Evolutionary conservation across 2,888 invertebrate species (phyloP).

Genomic region (Drosophila anceps): DNA sequence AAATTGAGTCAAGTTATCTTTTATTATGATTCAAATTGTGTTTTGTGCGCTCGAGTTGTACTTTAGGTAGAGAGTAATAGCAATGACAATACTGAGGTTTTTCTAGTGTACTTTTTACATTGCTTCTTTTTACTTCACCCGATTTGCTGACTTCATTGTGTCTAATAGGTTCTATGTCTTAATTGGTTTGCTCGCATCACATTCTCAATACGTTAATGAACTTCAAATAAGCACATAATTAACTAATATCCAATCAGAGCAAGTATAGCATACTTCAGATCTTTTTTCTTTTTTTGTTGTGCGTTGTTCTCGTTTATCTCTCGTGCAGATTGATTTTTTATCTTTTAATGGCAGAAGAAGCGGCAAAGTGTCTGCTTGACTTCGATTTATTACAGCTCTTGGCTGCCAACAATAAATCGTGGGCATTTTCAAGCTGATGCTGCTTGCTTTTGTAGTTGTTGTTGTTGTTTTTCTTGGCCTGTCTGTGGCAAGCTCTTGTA

Average conservation of each 20-base stretch:
- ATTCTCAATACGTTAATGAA: neutral
- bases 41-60: constrained; percentile 2
- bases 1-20: constrained; percentile 29
- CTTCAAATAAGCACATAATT: constrained; percentile 26
- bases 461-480: constrained; percentile 5
- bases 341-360: constrained; percentile 42
- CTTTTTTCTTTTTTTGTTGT: neutral
- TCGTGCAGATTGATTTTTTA: constrained; percentile 32
- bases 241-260: constrained; percentile 6
- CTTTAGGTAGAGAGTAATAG: neutral
- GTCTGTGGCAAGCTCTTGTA: constrained; percentile 25
- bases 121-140: neutral
- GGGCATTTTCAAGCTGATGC: constrained; percentile 18
- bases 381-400: constrained; percentile 48
- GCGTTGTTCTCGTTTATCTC: constrained; percentile 1
- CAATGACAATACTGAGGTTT: constrained; percentile 1
- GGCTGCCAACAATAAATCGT: constrained; percentile 50
- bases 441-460: constrained; percentile 8
- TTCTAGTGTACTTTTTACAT: neutral
- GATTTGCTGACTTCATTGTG: neutral
- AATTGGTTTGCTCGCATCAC: neutral
- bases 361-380: constrained; percentile 40
- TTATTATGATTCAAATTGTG: constrained; percentile 21
- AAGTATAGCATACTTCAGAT: constrained; percentile 14
- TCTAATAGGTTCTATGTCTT: too few relatives aligned